Base-by-base conservation (phyloP, 2,888 invertebrate genomes). In the Drosophila engyochracea region DNA sequence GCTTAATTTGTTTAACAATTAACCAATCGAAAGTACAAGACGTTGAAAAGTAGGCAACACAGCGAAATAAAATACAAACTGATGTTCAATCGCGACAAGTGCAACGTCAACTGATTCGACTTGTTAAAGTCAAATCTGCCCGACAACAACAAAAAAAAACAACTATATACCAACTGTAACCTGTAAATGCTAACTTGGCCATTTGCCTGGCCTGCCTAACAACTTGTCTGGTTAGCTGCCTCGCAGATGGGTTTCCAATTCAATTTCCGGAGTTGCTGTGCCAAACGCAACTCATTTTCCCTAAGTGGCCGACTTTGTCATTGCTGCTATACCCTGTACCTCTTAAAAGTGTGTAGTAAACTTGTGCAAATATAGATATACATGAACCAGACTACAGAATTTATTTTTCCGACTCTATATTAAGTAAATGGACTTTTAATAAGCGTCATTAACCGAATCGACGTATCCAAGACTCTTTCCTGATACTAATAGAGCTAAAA, bases 1-100 rank as follows among this genome's bases (percentile, higher is more conserved):
- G 59, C 71, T 71, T 74, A 76, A 91, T 91, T 87, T 89, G 91
- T 85, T 88, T 81, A 85, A 91, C 91, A 91, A 91, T 91, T 89
- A 91, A 83, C 81, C 85, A 83, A 84, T 80, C 76, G 90, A 81
- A 82, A 83, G 81, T 76, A 79, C 79, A 75, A 75, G 81, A 78
- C 80, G 84, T 89, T 85, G 49, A 86, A 88, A 86, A 88, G 85
- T 90, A 90, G 78, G 82, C 87, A 83, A 82, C 63, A 59, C 57
- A 37, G 53, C 31, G 64, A 33, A 52, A 54, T 25, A 60, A 39
- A 60, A 69, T 57, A 16, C 9, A 39, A 33, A 41, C 74, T 76
- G 77, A 77, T 84, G 73, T 69, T 76, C 72, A 86, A 79, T 78
- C 75, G 79, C 85, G 72, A 83, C 86, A 86, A 88, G 90, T 88